Base-by-base conservation (phyloP, 2,113 vertebrate species). In the Grantiella picta region DNA sequence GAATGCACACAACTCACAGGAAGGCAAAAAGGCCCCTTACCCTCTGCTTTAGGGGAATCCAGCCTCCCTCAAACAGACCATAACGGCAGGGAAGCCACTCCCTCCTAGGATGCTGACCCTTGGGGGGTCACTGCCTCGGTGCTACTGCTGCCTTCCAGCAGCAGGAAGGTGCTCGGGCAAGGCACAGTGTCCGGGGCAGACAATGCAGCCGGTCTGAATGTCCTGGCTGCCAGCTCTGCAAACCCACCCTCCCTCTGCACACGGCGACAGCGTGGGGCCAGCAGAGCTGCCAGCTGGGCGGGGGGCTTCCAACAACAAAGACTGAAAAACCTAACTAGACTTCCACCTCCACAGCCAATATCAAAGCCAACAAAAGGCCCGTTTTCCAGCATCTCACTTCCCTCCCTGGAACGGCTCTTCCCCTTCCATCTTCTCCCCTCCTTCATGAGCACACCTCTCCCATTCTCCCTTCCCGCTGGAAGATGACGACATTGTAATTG, bases 401-500 rank as follows among this genome's bases (percentile, higher is more conserved):
- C 65, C 60, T 82, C 17, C 3, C 17, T 1, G 0, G 70, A 15
- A 52, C 12, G 7, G 66, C 60, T 92, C 83, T 94, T 75, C 54
- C 88, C 66, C 38, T 95, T 95, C 84, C 68, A 83, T 47, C 63
- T 36, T 80, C 60, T 73, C 82, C 54, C 89, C 82, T 92, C 83
- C 50, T 59, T 42, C 3, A 0, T 1, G 1, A 88, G 79, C 28
- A 10, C 90, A 81, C 65, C 92, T 90, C 96, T 96, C 69, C 61
- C 75, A 44, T 38, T 83, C 79, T 86, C 94, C 89, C 66, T 80
- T 94, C 90, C 89, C 28, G 3, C 44, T 93, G 89, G 89, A 94
- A 89, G 91, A 97, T 92, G 93, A 97, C 79, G 89, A 94, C 86
- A 88, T 69, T 52, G 65, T 81, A 75, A 90, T 82, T 88, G 87